Evolutionary conservation across 2,797 vertebrate species (phyloP), one percentile per base, ranked within the genome.

Genomic region (Anguilla obscura): DNA sequence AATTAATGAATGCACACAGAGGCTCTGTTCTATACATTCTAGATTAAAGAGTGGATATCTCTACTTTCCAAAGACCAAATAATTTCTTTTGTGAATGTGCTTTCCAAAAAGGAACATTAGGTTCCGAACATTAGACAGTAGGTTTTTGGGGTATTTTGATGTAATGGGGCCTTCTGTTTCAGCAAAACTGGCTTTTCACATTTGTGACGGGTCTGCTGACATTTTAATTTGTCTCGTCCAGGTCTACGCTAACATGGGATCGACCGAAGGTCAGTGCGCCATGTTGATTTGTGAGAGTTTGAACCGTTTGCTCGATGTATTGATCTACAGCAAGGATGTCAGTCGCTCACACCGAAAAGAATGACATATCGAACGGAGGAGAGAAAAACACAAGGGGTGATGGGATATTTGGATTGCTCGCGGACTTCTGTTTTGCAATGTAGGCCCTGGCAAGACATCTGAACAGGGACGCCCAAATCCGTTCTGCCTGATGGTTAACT

Each of bases 191-290:
- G 24, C 56, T 76, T 40, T 48, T 56, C 27, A 50, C 14, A 10
- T 66, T 58, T 54, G 3, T 88, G 87, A 85, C 88, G 89, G 18
- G 66, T 52, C 8, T 87, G 87, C 86, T 89, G 90, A 90, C 87
- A 54, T 86, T 21, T 79, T 27, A 7, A 52, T 88, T 48, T 86
- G 48, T 60, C 54, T 89, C 84, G 0, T 58, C 8, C 54, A 89
- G 89, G 87, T 76, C 60, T 76, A 36, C 7, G 66, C 63, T 76
- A 76, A 85, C 52, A 84, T 18, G 36, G 87, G 76, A 24, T 40
- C 45, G 6, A 18, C 52, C 16, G 79, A 86, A 36, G 87, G 89
- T 87, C 16, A 86, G 89, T 82, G n/a, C 0, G 21, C 8, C 40
- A 1, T 50, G 14, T 24, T 45, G 0, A 9, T 45, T 74, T 33